phyloP scores from a whole-genome alignment of 2,888 invertebrate genomes.

The Clunio marinus region DNA sequence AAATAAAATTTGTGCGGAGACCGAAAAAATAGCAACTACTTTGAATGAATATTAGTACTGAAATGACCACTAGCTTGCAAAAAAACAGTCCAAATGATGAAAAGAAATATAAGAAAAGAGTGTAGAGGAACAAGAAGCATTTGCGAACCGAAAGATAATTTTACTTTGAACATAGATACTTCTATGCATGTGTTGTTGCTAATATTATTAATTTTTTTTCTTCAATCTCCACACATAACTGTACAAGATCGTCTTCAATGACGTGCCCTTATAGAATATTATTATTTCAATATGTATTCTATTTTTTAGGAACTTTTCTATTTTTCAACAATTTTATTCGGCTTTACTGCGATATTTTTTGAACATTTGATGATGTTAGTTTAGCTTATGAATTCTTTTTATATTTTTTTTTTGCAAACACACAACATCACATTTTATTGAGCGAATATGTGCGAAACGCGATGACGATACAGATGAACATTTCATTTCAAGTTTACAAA shows the following conservation, averaged over 20 bases:
- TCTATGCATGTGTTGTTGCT: constrained; percentile 24
- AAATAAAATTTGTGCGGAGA: constrained; percentile 32
- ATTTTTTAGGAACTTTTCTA: neutral
- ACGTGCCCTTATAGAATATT: constrained; percentile 25
- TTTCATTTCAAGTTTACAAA: constrained; percentile 25
- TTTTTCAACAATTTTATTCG: neutral
- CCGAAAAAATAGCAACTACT: constrained; percentile 35
- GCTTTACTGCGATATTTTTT: too few relatives aligned
- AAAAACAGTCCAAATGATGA: constrained; percentile 32
- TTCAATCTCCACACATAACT: constrained; percentile 27
- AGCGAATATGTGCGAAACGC: neutral
- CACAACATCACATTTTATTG: neutral
- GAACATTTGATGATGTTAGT: too few relatives aligned
- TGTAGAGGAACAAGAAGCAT: constrained; percentile 34
- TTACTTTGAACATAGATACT: constrained; percentile 33
- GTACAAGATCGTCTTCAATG: constrained; percentile 35
- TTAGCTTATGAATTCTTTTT: too few relatives aligned
- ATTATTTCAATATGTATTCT: neutral
- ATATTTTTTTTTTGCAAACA: neutral
- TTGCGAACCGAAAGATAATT: constrained; percentile 30
- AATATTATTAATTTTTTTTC: constrained; percentile 35
- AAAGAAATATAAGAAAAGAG: constrained; percentile 30
- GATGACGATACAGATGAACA: constrained; percentile 16
- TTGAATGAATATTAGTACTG: constrained; percentile 37
- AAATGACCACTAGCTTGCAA: constrained; percentile 37